Evolutionary conservation across 2,797 vertebrate species (phyloP).

Genomic region (Paguma larvata): DNA sequence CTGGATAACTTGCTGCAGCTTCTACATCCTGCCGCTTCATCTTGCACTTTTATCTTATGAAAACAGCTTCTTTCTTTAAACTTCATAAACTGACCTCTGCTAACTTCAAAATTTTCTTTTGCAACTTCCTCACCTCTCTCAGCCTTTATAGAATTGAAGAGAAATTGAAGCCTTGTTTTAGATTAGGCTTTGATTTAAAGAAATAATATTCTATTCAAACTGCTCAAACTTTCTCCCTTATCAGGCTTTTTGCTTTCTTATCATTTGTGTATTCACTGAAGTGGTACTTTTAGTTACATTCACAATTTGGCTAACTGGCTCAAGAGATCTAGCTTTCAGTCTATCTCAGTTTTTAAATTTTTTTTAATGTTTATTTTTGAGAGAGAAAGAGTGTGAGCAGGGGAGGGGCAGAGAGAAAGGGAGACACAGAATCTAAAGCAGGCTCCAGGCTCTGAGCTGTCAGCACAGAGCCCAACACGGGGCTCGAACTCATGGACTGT

Average conservation of each 20-base stretch:
- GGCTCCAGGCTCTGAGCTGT: too few species aligned
- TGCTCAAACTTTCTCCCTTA: neutral
- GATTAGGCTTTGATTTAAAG: neutral
- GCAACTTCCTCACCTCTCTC: neutral
- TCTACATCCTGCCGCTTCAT: neutral
- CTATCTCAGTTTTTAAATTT: neutral
- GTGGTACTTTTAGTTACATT: neutral
- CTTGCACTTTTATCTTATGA: neutral
- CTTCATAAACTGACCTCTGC: neutral
- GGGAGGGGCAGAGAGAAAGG: too few species aligned
- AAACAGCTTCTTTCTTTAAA: neutral
- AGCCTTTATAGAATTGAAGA: neutral
- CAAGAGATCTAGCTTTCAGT: neutral
- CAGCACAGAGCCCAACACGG: too few species aligned
- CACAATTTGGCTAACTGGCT: neutral
- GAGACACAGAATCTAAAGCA: too few species aligned
- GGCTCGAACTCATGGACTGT: too few species aligned
- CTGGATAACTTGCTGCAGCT: neutral
- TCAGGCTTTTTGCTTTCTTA: neutral
- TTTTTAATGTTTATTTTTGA: too few species aligned
- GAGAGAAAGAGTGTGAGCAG: too few species aligned
- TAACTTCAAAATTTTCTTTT: neutral
- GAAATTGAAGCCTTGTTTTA: neutral
- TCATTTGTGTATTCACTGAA: neutral
- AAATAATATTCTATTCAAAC: neutral